These are phyloP conservation scores for Campoletis sonorensis DNA, from an alignment of 1,140 invertebrate species.

Conservation along the genomic window DNA sequence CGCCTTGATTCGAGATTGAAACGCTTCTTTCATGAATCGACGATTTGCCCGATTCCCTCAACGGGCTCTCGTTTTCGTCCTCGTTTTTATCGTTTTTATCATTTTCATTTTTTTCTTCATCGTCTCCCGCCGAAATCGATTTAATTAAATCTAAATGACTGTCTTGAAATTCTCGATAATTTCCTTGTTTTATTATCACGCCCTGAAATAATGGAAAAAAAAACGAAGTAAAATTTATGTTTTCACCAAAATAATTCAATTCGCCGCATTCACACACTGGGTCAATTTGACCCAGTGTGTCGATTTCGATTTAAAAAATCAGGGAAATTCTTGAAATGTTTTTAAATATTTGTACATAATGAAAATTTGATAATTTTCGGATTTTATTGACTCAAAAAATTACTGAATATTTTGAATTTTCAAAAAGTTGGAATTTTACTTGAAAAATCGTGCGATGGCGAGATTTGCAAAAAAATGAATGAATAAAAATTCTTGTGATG, in stretches of 20 bases:
- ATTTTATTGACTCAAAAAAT: too few species aligned
- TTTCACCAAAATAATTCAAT: slow-evolving; percentile 13
- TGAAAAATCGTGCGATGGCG: neutral
- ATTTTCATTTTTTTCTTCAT: slow-evolving; percentile 41
- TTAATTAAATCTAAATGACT: slow-evolving; percentile 30
- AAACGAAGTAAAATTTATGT: neutral
- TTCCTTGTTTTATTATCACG: slow-evolving; percentile 51
- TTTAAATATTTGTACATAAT: too few species aligned
- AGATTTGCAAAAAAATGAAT: neutral
- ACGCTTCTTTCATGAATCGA: neutral
- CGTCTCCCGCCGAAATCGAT: slow-evolving; percentile 57
- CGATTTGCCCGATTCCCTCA: neutral
- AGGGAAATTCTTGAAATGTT: too few species aligned
- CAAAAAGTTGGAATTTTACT: neutral
- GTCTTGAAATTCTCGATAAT: slow-evolving; percentile 48
- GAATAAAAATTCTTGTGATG: neutral
- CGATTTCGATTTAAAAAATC: too few species aligned
- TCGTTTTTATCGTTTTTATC: neutral
- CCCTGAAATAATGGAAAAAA: slow-evolving; percentile 18
- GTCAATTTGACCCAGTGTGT: too few species aligned
- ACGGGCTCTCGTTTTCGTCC: neutral
- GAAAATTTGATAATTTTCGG: too few species aligned
- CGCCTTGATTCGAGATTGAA: slow-evolving; percentile 39
- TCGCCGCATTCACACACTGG: too few species aligned
- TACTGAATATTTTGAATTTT: too few species aligned